A percentile compares a stretch with the other conserved stretches of the same genome.
Conservation (phyloP, 1,140 invertebrate genomes). For the Zelostemma sp. region DNA sequence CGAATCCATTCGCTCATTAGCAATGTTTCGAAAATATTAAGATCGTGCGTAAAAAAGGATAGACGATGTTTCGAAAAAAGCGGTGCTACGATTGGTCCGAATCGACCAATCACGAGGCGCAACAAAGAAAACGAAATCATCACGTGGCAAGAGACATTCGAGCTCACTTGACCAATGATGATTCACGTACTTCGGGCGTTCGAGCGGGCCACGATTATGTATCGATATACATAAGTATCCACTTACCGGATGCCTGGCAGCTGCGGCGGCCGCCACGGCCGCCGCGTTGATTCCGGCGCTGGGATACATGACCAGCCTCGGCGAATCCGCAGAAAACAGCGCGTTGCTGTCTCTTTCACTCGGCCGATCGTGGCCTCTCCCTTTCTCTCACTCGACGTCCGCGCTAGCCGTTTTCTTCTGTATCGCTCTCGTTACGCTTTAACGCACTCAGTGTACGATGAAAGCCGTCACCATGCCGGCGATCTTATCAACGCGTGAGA, state of each 20-base stretch:
- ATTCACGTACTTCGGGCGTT: too few relatives aligned
- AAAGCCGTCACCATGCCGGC: conserved; percentile 30
- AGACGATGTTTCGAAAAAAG: too few relatives aligned
- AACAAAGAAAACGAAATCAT: too few relatives aligned
- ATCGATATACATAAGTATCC: conserved; percentile 48
- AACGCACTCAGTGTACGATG: conserved; percentile 32
- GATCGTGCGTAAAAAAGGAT: too few relatives aligned
- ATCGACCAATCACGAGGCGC: too few relatives aligned
- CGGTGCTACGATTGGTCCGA: too few relatives aligned
- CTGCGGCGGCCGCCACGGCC: conserved; percentile 73
- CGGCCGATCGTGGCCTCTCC: not conserved
- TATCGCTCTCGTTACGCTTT: not conserved
- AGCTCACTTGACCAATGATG: too few relatives aligned
- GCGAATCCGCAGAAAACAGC: conserved; percentile 45
- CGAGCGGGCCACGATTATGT: too few relatives aligned
- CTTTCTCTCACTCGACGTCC: conserved; percentile 8
- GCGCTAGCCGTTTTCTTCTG: not conserved
- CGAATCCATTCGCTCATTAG: too few relatives aligned
- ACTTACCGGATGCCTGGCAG: conserved; percentile 75
- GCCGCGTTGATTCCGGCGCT: conserved; percentile 75
- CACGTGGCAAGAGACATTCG: too few relatives aligned
- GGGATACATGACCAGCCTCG: conserved; percentile 70
- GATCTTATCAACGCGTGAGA: conserved; percentile 32
- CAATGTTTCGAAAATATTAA: too few relatives aligned
- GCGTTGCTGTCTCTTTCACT: conserved; percentile 15